Percentiles rank a stretch among this genome's conserved stretches.
These are phyloP conservation scores for Cynoglossus semilaevis DNA, from an alignment of 2,113 vertebrate species.

Conservation along the genomic window DNA sequence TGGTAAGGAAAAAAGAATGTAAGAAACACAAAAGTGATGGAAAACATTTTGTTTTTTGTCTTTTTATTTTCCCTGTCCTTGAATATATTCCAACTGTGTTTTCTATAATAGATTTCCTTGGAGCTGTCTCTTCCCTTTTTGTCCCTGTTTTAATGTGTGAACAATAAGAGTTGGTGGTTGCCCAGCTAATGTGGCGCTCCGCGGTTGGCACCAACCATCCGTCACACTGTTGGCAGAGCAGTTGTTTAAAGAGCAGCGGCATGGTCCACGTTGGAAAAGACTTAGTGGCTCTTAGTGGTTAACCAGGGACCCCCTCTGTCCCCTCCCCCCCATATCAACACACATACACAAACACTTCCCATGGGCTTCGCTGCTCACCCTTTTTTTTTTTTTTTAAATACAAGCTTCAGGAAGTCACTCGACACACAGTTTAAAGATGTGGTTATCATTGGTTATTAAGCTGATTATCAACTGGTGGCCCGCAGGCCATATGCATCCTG, in stretches of 20 bases:
- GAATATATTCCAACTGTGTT: constrained; percentile 35
- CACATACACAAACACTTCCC: no score
- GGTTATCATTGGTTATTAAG: no score
- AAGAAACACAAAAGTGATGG: constrained; percentile 43
- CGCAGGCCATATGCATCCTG: no score
- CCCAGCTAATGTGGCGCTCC: constrained; percentile 39
- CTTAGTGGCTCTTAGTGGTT: constrained; percentile 68
- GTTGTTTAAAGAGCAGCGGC: constrained; percentile 53
- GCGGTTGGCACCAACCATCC: constrained; percentile 57
- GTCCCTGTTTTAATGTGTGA: constrained; percentile 58
- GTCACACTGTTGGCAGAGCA: constrained; percentile 52
- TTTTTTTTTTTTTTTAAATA: no score
- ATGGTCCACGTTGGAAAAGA: constrained; percentile 57
- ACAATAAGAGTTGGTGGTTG: constrained; percentile 60
- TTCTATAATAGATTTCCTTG: constrained; percentile 60
- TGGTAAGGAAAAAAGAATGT: constrained; percentile 38
- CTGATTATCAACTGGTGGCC: no score
- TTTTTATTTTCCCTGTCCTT: constrained; percentile 4
- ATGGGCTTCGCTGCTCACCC: no score
- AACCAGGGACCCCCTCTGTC: constrained; percentile 55
- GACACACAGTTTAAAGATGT: no score
- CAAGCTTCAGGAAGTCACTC: no score
- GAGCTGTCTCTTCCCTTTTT: constrained; percentile 36
- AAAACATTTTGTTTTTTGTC: constrained; percentile 23
- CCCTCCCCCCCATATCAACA: no score